Percentiles rank a stretch among this genome's conserved stretches.
These are phyloP conservation scores for Cephus nigrinus DNA, from an alignment of 2,888 invertebrate species.

Conservation along the genomic window DNA sequence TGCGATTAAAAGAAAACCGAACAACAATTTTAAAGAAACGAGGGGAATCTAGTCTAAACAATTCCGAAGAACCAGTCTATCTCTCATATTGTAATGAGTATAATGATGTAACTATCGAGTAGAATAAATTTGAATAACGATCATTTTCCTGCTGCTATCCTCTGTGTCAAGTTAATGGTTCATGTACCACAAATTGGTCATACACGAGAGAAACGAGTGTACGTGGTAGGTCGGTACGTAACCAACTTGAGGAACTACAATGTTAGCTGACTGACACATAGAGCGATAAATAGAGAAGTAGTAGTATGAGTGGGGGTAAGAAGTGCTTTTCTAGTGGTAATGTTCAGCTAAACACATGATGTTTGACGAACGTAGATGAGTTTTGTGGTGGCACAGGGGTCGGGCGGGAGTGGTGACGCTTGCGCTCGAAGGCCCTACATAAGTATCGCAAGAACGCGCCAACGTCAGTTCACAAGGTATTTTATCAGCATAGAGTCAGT, in stretches of 20 bases:
- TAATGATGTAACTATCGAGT: not conserved
- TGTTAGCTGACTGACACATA: not conserved
- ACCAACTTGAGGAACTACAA: not conserved
- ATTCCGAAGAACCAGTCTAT: not conserved
- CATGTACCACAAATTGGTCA: not conserved
- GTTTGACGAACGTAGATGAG: constrained; percentile 32
- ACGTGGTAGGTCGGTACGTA: not conserved
- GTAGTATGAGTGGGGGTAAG: not conserved
- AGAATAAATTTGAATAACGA: not conserved
- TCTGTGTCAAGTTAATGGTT: not conserved
- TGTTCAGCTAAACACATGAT: constrained; percentile 35
- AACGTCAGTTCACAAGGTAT: constrained; percentile 50
- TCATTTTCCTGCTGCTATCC: not conserved
- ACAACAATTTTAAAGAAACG: not conserved
- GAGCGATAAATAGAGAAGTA: not conserved
- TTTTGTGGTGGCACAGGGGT: not conserved
- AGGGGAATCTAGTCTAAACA: not conserved
- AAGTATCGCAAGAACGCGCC: constrained; percentile 52
- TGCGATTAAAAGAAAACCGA: not conserved
- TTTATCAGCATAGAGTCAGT: constrained; percentile 33
- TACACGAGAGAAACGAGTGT: not conserved
- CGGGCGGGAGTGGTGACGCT: constrained; percentile 48
- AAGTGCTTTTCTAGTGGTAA: constrained; percentile 20
- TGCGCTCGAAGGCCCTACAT: constrained; percentile 55
- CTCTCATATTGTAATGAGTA: not conserved